Conservation (phyloP, 2,113 vertebrate genomes). For the Phocoena phocoena region DNA sequence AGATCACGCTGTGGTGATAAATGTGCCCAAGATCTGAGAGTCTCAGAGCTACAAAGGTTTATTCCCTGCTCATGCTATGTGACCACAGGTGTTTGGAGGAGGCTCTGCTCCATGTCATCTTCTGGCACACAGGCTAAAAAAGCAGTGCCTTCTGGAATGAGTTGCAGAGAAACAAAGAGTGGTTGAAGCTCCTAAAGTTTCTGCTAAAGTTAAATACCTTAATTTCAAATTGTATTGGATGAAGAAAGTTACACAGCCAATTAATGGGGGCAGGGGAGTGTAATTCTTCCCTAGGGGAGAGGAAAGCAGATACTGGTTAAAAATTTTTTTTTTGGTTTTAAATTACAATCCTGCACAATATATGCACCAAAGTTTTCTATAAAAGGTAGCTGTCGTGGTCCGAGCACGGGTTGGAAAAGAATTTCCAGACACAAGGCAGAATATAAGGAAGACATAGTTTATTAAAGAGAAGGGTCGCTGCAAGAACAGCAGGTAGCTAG, state of each 20-base stretch:
- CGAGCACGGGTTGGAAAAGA: no score
- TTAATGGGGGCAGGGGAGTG: not conserved
- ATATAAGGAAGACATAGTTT: no score
- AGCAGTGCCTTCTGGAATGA: not conserved
- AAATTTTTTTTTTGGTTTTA: not conserved
- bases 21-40: not conserved
- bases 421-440: no score
- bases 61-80: not conserved
- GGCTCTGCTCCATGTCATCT: not conserved
- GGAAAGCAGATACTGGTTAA: not conserved
- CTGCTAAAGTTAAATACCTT: not conserved
- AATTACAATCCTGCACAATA: not conserved
- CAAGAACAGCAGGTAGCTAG: no score
- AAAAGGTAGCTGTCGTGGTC: not conserved
- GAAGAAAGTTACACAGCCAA: not conserved
- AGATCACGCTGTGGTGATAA: not conserved
- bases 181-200: not conserved
- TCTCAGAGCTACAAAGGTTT: not conserved
- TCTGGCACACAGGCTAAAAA: not conserved
- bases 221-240: not conserved
- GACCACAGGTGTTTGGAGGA: not conserved
- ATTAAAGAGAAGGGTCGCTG: no score
- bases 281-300: not conserved
- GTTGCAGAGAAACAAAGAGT: not conserved
- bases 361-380: not conserved